These are phyloP conservation scores for Plecotus auritus DNA, from an alignment of 2,113 vertebrate genomes.

Conservation along the genomic window DNA sequence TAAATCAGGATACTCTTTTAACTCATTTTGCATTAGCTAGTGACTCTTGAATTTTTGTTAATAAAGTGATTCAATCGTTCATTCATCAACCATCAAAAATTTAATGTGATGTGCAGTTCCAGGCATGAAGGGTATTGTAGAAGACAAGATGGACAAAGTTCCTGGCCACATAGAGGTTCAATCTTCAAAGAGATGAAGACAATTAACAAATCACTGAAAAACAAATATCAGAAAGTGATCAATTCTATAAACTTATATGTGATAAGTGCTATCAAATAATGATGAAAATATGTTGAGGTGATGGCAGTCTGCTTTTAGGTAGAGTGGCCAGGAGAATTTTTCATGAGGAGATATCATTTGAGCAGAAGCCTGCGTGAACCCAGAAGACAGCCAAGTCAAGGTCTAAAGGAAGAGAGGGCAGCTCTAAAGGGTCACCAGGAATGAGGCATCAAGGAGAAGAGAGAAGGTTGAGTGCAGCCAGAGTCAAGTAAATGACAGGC, in stretches of 20 bases:
- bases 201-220: not conserved
- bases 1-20: not conserved
- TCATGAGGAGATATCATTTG: not conserved
- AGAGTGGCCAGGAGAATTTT: not conserved
- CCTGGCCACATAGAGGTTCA: not conserved
- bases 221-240: not conserved
- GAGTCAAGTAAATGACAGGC: not conserved
- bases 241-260: not conserved
- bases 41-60: not conserved
- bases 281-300: not conserved
- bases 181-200: not conserved
- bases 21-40: not conserved
- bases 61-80: not conserved
- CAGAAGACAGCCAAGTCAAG: not conserved
- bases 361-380: not conserved
- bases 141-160: not conserved
- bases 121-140: not conserved
- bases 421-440: not conserved
- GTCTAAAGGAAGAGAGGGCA: not conserved
- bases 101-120: not conserved
- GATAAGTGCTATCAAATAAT: not conserved
- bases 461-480: not conserved
- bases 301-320: not conserved
- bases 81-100: not conserved
- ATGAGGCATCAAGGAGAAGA: not conserved